Base-by-base conservation (phyloP, 1,140 invertebrate genomes). In the Melitaea cinxia region DNA sequence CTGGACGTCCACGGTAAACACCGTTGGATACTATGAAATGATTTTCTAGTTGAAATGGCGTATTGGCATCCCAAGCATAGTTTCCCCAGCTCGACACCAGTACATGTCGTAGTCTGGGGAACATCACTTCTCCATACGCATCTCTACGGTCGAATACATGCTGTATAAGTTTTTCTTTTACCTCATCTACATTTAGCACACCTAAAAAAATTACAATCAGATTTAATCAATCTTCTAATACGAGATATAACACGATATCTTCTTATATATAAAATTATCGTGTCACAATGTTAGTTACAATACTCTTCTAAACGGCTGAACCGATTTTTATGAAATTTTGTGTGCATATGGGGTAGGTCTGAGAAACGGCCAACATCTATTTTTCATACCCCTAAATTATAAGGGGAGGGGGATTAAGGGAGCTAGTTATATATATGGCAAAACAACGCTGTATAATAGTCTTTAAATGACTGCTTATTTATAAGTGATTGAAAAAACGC, bases 11-110 rank as follows among this genome's bases (percentile, higher is more conserved):
- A 55, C 94, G 93, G 70, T 93, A 95, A 1, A 91, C 93, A 37
- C 91, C 87, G 0, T 92, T 93, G 0, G 93, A 93, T 0, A 94
- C 77, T 12, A 95, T 83, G 0, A 96, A 86, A 73, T 96, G 95
- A 78, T 96, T 95, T 45, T 96, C 94, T 9, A 95, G 80, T 35
- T 93, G 92, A 77, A 96, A 96, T 1, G 74, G 54, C 0, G 72
- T 81, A 30, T 91, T 85, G 14, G 78, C 87, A 35, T 92, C 89
- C 94, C 94, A 95, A 1, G 93, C 95, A 76, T 95, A 95, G 57
- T 93, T 92, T 1, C 94, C 94, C 92, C 94, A 95, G 68, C 92
- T 92, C 0, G 92, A 93, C 0, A 94, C 93, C 42, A 95, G 73
- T 19, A 85, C 81, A 21, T 93, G 92, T 3, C 92, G 85, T 35